A percentile compares a stretch with the other conserved stretches of the same genome.
Conservation (phyloP, 2,888 invertebrate species). For the Zygothrica quintamaculata region DNA sequence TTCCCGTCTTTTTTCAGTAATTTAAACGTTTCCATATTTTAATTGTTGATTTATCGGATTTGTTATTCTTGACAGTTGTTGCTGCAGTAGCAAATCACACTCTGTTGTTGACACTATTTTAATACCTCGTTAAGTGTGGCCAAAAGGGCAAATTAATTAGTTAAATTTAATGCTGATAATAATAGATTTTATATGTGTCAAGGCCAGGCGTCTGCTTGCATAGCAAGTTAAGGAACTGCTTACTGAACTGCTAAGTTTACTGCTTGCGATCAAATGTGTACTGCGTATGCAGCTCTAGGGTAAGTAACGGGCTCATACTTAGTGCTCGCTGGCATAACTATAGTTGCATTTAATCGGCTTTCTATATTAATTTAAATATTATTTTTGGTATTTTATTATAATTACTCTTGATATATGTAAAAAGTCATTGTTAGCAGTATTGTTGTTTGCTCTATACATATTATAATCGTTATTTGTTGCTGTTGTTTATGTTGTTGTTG, state of each 20-base stretch:
- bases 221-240: neutral
- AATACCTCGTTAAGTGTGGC: too few relatives aligned
- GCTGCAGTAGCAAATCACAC: conserved; percentile 14
- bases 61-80: conserved; percentile 76
- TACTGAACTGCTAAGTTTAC: neutral
- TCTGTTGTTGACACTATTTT: conserved; percentile 9
- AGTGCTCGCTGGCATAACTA: too few relatives aligned
- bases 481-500: conserved; percentile 32
- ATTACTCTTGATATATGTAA: conserved; percentile 78
- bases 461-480: too few relatives aligned
- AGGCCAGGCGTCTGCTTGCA: neutral
- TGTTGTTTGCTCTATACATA: too few relatives aligned
- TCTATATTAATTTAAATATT: conserved; percentile 80
- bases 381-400: conserved; percentile 79
- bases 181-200: too few relatives aligned
- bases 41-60: conserved; percentile 82
- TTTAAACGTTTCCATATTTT: conserved; percentile 43
- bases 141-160: too few relatives aligned
- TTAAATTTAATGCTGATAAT: too few relatives aligned
- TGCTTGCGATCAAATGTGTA: conserved; percentile 22
- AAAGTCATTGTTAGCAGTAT: conserved; percentile 69
- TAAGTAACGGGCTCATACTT: too few relatives aligned
- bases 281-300: too few relatives aligned
- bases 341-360: conserved; percentile 67
- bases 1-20: conserved; percentile 20